Percentiles rank a stretch among this genome's conserved stretches.
phyloP scores from a whole-genome alignment of 1,140 invertebrate genomes.

The Drosophila navojoa region DNA sequence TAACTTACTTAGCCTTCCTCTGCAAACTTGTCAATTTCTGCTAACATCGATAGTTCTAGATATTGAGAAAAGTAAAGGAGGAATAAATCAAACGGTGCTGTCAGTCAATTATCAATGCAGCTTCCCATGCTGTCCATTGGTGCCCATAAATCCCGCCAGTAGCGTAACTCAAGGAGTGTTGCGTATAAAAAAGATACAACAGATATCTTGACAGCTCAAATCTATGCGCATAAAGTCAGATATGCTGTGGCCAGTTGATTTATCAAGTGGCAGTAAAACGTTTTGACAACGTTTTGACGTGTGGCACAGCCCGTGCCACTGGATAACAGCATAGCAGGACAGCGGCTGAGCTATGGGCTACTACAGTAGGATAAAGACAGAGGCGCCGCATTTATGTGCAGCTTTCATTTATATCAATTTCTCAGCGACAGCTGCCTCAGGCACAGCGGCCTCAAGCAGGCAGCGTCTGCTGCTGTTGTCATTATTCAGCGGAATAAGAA shows the following conservation, averaged over 20 bases:
- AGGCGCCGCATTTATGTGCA: slow-evolving; percentile 56
- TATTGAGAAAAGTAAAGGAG: not conserved
- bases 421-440: slow-evolving; percentile 26
- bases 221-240: slow-evolving; percentile 51
- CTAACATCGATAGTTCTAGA: not conserved
- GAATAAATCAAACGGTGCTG: too few species aligned
- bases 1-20: too few species aligned
- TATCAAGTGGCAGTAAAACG: slow-evolving; percentile 66
- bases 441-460: slow-evolving; percentile 6
- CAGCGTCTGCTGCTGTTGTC: slow-evolving; percentile 32
- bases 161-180: too few species aligned
- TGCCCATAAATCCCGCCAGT: not conserved
- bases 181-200: slow-evolving; percentile 2
- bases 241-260: slow-evolving; percentile 57
- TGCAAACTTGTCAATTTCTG: too few species aligned
- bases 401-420: slow-evolving; percentile 77
- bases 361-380: not conserved
- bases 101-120: not conserved
- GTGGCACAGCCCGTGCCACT: slow-evolving; percentile 14
- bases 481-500: slow-evolving; percentile 52
- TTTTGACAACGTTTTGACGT: slow-evolving; percentile 59
- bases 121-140: not conserved
- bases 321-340: slow-evolving; percentile 30
- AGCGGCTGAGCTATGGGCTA: slow-evolving; percentile 25
- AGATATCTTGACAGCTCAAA: slow-evolving; percentile 35